phyloP scores from a whole-genome alignment of 2,797 vertebrate species.

The Phrynocephalus vlangalii region DNA sequence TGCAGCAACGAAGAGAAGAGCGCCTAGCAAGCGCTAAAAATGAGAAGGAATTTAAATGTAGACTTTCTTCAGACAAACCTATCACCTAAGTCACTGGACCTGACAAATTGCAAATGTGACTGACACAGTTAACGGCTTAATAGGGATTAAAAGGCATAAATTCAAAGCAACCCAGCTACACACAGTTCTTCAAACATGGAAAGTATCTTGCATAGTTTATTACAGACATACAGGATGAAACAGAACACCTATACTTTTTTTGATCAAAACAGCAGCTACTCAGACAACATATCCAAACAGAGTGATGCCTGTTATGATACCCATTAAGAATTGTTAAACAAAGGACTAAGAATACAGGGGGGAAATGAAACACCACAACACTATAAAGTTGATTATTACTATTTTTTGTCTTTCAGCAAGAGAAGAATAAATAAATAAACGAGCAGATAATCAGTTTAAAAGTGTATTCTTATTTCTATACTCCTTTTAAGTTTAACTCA shows the following conservation, averaged over 20 bases:
- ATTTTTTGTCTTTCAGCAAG: background rate
- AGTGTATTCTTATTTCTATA: background rate
- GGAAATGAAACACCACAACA: background rate
- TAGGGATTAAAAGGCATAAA: too few relatives aligned
- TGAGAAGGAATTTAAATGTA: background rate
- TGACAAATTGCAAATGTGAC: background rate
- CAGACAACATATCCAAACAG: background rate
- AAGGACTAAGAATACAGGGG: background rate
- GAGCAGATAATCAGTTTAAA: background rate
- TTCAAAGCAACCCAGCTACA: background rate
- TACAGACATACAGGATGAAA: background rate
- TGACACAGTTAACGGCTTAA: background rate
- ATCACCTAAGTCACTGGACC: too few relatives aligned
- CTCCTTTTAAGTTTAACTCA: background rate
- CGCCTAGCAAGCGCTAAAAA: background rate
- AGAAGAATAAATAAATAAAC: background rate
- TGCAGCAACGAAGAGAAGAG: background rate
- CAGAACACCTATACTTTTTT: too few relatives aligned
- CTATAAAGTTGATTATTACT: background rate
- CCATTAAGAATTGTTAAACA: background rate
- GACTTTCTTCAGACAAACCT: too few relatives aligned
- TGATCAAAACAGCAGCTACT: background rate
- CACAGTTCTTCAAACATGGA: background rate
- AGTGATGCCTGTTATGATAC: background rate
- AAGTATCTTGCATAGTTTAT: background rate